Base-by-base conservation (phyloP, 2,888 invertebrate genomes). In the Corythucha ciliata region DNA sequence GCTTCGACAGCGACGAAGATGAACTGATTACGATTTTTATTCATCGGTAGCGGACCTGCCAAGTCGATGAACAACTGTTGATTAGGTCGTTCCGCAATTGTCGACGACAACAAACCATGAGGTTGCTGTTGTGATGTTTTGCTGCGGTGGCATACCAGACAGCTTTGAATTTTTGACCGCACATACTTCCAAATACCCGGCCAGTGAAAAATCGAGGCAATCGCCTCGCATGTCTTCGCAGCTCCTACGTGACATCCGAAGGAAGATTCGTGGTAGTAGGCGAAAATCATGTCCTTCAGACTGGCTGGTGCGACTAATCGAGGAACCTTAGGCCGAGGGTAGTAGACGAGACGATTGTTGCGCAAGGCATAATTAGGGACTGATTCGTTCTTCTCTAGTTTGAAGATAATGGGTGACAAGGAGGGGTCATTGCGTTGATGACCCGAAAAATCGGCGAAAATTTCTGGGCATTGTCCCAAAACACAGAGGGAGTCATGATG, bases 1-100 rank as follows among this genome's bases (percentile, higher is more conserved):
- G 33, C 50, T 20, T 50, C 50, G 16, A 50, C 25, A 10, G 50
- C 50, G n/a, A 50, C 27, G 2, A 50, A 26, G 12, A 50, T 33
- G 16, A n/a, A n/a, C n/a, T n/a, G n/a, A n/a, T n/a, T n/a, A n/a
- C n/a, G n/a, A n/a, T n/a, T n/a, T n/a, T n/a, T n/a, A n/a, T n/a
- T n/a, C n/a, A n/a, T n/a, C n/a, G 36, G 36, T n/a, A 36, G 16
- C 36, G 36, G 36, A 7, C 36, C 36, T 7, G 36, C 36, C 10
- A n/a, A 14, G 36, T 36, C 36, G 7, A 36, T 12, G 16, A 36
- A 36, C 14, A 36, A n/a, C 14, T 36, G 8, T 10, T 36, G 14
- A 14, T 36, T 36, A 7, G 36, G 36, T 36, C 16, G 10, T 8
- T n/a, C 10, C 14, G 8, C 10, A 7, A 14, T 8, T 8, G 14